Evolutionary conservation across 2,113 vertebrate genomes (phyloP), one percentile per base, ranked within the genome.

Genomic region (Ploceus nigricollis): DNA sequence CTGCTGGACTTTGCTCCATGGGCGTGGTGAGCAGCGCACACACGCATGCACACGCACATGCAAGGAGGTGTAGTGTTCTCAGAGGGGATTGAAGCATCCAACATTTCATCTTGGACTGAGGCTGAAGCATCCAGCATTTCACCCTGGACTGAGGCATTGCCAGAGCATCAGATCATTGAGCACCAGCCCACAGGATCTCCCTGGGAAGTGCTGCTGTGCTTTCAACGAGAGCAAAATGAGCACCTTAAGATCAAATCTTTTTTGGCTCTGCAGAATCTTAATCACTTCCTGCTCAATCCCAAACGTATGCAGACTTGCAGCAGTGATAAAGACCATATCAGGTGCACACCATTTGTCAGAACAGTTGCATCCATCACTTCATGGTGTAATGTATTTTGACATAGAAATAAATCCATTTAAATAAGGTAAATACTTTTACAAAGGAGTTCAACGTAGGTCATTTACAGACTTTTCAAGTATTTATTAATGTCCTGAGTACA

Each of bases 401-500:
- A 68, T n/a, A 61, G 44, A 83, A 97, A 90, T 79, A 81, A 94
- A 87, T 56, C 33, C 28, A 72, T 89, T 92, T 91, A 65, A 79
- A 79, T 53, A 57, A 91, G 77, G 47, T 48, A 57, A 68, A 54
- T 48, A 48, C 64, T 93, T 93, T 92, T 54, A 65, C 61, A 56
- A 45, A 84, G 13, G 70, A 66, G 19, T 72, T 87, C 42, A 57
- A 8, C 7, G 12, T 80, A 89, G 89, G 83, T 92, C 22, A 94
- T 81, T 78, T 92, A 50, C 85, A 87, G 79, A 95, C 69, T 94
- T 78, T 73, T 40, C 51, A 89, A 89, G 61, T 91, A 94, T 96
- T 95, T 97, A 82, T 96, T 83, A 78, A 83, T 94, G 45, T 93
- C 89, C 90, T 84, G 78, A 97, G 20, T 89, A 66, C 95, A 95